These are phyloP conservation scores for Mionectes macconnelli DNA, from an alignment of 2,113 vertebrate species.

Conservation along the genomic window DNA sequence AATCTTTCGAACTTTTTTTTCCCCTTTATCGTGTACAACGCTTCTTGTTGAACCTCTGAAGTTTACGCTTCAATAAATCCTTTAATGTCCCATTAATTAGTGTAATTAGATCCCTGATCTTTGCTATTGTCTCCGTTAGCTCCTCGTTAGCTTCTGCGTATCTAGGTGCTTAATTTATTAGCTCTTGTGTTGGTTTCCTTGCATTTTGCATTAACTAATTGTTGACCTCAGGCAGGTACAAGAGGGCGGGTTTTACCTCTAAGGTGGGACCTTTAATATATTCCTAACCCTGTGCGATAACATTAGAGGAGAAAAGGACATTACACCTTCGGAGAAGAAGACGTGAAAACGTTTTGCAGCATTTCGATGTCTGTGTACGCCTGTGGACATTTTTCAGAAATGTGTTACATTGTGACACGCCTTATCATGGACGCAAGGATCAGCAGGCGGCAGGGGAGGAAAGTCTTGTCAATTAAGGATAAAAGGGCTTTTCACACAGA, in stretches of 20 bases:
- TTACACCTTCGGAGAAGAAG: neutral
- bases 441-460: neutral
- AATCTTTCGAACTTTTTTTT: neutral
- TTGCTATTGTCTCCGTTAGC: accelerated
- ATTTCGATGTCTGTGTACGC: neutral
- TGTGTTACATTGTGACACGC: too few relatives aligned
- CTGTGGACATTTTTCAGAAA: neutral
- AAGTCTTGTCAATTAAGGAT: neutral
- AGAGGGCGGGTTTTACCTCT: neutral
- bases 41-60: neutral
- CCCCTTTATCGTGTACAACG: neutral
- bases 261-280: neutral
- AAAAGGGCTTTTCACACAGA: neutral
- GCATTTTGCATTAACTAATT: accelerated
- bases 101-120: neutral
- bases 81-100: neutral
- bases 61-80: neutral
- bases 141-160: neutral
- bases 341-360: neutral
- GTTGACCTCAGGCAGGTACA: neutral
- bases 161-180: neutral
- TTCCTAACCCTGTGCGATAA: neutral
- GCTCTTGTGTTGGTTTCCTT: neutral
- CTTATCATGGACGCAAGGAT: too few relatives aligned
- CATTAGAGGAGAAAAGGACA: neutral